Evolutionary conservation across 2,888 invertebrate genomes (phyloP), one percentile per base, ranked within the genome.

Genomic region (Xanthia togata): DNA sequence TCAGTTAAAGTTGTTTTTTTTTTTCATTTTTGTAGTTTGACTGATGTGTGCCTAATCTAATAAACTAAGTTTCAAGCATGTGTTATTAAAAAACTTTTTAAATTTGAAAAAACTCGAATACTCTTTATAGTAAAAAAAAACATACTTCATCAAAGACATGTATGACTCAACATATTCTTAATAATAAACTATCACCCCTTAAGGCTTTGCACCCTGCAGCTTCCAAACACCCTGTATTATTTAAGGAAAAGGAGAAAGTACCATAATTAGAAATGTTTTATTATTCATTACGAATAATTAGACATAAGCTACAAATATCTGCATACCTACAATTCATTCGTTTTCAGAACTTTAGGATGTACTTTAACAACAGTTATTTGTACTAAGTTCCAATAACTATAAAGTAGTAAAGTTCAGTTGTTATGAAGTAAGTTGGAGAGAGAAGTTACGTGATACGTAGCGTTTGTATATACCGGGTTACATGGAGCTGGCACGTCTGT

Each of bases 351-450:
- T 64, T 76, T 47, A 69, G 23, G 53, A 76, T 31, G 63, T 64
- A 53, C 23, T 82, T 50, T 50, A 70, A 71, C 68, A 68, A 41
- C 73, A 74, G 67, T 63, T 53, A 65, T 78, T 79, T 71, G 65
- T 76, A 71, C 38, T 31, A 69, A 76, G 65, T 87, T 79, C 44
- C 65, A 78, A 76, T 85, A 74, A 79, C 74, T 64, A 71, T 73
- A 76, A 59, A 78, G 70, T 74, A 64, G 68, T 65, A 65, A 77
- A 88, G 75, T 81, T 82, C 53, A 83, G 73, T 81, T 80, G 80
- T 83, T 81, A 74, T 76, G 73, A 85, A 85, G 78, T 81, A 64
- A 70, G 84, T 81, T 84, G 63, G 74, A 70, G 64, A 41, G 55
- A 76, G 71, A 64, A 82, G 75, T 83, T 70, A 76, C 59, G 44